Evolutionary conservation across 1,140 invertebrate species (phyloP).

Genomic region (Aporrectodea caliginosa): DNA sequence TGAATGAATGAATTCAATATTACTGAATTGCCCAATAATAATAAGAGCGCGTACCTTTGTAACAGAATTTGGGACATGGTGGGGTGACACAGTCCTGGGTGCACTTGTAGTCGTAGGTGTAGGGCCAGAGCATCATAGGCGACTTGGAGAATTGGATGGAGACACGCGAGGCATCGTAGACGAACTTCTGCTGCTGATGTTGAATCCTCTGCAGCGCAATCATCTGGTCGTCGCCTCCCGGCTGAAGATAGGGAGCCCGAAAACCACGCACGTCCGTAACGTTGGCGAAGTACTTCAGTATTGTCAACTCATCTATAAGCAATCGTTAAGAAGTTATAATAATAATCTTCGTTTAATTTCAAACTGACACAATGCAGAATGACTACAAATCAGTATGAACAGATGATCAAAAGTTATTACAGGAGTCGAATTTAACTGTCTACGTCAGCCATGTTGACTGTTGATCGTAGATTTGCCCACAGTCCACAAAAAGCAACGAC

Average conservation of each 20-base stretch:
- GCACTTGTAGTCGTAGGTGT: background rate
- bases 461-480: too few relatives aligned
- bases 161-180: background rate
- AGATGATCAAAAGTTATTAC: background rate
- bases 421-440: background rate
- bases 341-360: background rate
- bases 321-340: background rate
- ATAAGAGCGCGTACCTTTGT: background rate
- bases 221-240: background rate
- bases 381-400: background rate
- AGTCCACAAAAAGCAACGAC: too few relatives aligned
- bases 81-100: background rate
- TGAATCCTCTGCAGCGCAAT: background rate
- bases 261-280: background rate
- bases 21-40: too few relatives aligned
- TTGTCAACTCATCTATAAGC: background rate
- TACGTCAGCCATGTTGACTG: background rate
- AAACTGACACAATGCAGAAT: background rate
- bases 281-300: background rate
- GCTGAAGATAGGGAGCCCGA: background rate
- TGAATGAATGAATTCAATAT: background rate
- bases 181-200: background rate
- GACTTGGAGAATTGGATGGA: background rate
- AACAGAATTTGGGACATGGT: background rate
- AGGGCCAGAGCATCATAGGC: background rate